Evolutionary conservation across 2,113 vertebrate species (phyloP).

Genomic region (Callorhinus ursinus): DNA sequence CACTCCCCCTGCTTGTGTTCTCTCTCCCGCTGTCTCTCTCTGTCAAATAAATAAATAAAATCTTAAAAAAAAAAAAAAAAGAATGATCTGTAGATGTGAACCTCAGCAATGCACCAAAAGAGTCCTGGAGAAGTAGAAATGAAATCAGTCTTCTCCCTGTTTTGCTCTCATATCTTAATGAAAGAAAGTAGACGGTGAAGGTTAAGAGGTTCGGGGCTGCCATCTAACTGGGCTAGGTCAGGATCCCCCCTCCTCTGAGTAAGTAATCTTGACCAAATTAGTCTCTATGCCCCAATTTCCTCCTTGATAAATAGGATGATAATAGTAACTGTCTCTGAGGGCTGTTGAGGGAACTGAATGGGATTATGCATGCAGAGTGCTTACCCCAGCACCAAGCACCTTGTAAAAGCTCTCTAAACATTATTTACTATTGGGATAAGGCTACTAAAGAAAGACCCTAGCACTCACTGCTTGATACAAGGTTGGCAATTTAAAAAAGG

Average conservation of each 20-base stretch:
- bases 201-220: background rate
- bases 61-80: too few relatives aligned
- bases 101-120: background rate
- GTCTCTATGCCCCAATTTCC: background rate
- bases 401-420: background rate
- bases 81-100: slow-evolving; percentile 30
- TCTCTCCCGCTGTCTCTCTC: too few relatives aligned
- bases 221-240: background rate
- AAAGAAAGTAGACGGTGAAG: background rate
- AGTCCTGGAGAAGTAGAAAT: background rate
- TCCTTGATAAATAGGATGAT: background rate
- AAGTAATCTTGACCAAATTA: background rate
- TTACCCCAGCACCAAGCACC: background rate
- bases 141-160: background rate
- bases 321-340: background rate
- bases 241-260: background rate
- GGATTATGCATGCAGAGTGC: background rate
- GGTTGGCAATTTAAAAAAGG: background rate
- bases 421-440: background rate
- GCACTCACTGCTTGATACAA: background rate
- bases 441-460: background rate
- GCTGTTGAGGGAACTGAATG: background rate
- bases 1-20: too few relatives aligned
- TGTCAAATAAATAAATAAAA: too few relatives aligned
- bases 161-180: background rate